A percentile compares a stretch with the other conserved stretches of the same genome.
Conservation (phyloP, 2,113 vertebrate genomes). For the Rhineura floridana region DNA sequence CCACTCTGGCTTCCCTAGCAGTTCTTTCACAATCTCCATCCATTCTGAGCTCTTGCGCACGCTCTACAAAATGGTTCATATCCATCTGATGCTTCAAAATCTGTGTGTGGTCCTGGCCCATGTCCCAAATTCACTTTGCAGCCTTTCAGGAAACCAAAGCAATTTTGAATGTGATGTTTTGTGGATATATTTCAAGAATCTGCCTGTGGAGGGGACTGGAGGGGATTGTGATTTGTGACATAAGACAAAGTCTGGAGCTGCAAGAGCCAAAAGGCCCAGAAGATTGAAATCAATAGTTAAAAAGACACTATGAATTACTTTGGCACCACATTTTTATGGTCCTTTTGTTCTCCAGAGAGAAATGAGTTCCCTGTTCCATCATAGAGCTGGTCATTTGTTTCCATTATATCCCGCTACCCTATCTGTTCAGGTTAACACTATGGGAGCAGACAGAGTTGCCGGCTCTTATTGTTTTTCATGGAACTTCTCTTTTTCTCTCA, state of each 20-base stretch:
- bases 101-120: neutral
- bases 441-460: neutral
- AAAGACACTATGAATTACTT: constrained; percentile 10
- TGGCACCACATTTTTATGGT: neutral
- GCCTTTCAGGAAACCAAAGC: neutral
- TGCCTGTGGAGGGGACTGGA: neutral
- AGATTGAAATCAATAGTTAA: constrained; percentile 20
- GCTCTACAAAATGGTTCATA: neutral
- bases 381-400: neutral
- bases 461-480: neutral
- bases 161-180: neutral
- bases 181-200: too few relatives aligned
- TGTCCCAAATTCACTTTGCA: neutral
- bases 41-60: neutral
- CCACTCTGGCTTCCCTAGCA: neutral
- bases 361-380: neutral
- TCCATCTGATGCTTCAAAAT: neutral
- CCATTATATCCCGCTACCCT: neutral
- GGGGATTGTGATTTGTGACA: neutral
- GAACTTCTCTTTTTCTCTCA: neutral
- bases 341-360: neutral
- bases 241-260: neutral
- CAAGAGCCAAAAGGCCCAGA: constrained; percentile 8
- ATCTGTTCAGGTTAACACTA: neutral
- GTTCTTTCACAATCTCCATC: neutral